phyloP scores from a whole-genome alignment of 2,797 vertebrate species.

The Taenioides sp. region DNA sequence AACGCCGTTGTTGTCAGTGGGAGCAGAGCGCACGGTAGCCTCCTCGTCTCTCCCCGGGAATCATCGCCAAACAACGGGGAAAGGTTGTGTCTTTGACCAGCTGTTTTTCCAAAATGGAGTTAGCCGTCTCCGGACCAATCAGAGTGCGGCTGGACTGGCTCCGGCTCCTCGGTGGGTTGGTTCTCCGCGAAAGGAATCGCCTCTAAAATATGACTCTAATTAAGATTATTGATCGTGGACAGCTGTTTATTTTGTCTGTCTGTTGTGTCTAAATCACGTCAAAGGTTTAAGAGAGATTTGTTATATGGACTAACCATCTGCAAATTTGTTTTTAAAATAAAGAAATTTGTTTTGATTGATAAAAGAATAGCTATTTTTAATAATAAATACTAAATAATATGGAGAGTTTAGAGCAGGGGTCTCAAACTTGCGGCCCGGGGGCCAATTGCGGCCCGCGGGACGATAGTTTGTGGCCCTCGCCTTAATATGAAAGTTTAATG shows the following conservation, averaged over 20 bases:
- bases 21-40: no score
- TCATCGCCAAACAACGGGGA: slow-evolving; percentile 57
- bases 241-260: neutral
- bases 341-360: no score
- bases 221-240: neutral
- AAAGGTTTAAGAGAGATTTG: no score
- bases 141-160: slow-evolving; percentile 55
- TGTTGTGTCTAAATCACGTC: neutral
- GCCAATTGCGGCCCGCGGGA: no score
- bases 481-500: no score
- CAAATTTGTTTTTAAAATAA: no score
- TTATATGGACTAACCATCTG: no score
- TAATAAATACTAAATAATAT: no score
- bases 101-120: slow-evolving; percentile 86
- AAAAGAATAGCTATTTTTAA: no score
- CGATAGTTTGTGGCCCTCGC: no score
- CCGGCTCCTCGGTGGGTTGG: slow-evolving; percentile 57
- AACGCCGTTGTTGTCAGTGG: neutral
- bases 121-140: slow-evolving; percentile 73
- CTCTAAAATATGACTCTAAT: neutral
- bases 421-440: no score
- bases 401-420: no score
- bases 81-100: slow-evolving; percentile 76
- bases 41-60: slow-evolving; percentile 19
- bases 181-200: neutral